A percentile compares a stretch with the other conserved stretches of the same genome.
Evolutionary conservation across 2,113 vertebrate species (phyloP).

Genomic region (Jacana jacana): DNA sequence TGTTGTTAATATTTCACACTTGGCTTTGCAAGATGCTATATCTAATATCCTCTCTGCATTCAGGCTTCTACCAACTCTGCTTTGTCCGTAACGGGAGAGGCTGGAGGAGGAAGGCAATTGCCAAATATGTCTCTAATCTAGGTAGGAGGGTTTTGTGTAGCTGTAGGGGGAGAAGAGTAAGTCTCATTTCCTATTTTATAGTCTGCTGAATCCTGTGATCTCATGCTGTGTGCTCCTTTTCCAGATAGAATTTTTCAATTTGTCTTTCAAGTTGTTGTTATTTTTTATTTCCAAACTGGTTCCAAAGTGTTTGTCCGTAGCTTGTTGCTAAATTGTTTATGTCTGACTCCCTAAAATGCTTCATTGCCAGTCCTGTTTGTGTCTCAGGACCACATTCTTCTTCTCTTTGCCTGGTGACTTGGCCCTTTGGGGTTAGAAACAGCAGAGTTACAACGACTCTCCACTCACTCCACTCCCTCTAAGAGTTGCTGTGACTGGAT

Average conservation of each 20-base stretch:
- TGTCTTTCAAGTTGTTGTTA: constrained; percentile 32
- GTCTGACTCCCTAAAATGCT: not conserved
- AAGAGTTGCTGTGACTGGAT: not conserved
- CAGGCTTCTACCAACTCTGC: constrained; percentile 20
- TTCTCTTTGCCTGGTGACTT: not conserved
- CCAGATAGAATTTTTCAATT: constrained; percentile 58
- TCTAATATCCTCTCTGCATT: constrained; percentile 32
- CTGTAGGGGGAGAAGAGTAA: constrained; percentile 43
- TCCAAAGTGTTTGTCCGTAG: constrained; percentile 37
- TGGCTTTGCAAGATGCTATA: constrained; percentile 49
- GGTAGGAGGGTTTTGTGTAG: constrained; percentile 51
- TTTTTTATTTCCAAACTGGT: constrained; percentile 58
- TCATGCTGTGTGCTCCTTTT: constrained; percentile 54
- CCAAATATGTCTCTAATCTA: constrained; percentile 23
- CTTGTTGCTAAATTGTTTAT: constrained; percentile 12
- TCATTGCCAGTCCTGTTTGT: not conserved
- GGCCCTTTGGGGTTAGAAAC: not conserved
- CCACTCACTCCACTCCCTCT: not conserved
- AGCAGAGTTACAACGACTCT: not conserved
- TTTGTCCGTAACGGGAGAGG: not conserved
- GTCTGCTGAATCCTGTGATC: constrained; percentile 56
- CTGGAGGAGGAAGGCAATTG: constrained; percentile 42
- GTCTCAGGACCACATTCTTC: not conserved
- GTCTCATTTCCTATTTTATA: constrained; percentile 67
- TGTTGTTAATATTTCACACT: constrained; percentile 63